Base-by-base conservation (phyloP, 2,888 invertebrate species). In the Agrotis segetum region DNA sequence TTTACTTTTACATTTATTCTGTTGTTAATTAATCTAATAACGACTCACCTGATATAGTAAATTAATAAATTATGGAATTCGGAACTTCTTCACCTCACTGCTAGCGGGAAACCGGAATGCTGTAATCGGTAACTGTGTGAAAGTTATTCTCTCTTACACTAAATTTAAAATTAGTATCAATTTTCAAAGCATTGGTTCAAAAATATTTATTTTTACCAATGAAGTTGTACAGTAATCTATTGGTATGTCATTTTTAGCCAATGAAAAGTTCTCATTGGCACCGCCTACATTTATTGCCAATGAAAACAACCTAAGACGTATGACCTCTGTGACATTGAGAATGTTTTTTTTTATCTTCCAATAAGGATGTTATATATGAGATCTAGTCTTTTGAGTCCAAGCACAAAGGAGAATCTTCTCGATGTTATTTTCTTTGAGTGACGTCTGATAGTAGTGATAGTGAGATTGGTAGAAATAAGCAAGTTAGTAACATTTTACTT, bases 281-380 rank as follows among this genome's bases (percentile, higher is more conserved):
- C 2, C 0, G 3, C 0, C 1, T 0, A 0, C 24, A 0, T 14
- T 21, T 40, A 11, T n/a, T 9, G 13, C 1, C 55, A 66, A 21
- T 47, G 79, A 64, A 60, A 85, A 84, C 84, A 29, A n/a, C 60
- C 50, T 17, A 14, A 19, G 47, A 44, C 29, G 24, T 58, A 44
- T 85, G 84, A 84, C 84, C 84, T 79, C 69, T 81, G 60, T 84
- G 84, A 84, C 84, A 84, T 84, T 84, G 84, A 77, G 59, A 47
- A 58, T 19, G 13, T 24, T 58, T 66, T 71, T 58, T 71, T 58
- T 67, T 44, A 46, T 3, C 3, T 17, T 24, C 1, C 16, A 3
- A 0, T 21, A 44, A 6, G 24, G 14, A 52, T 21, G 0, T 11
- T 2, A 9, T 9, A 3, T 6, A 13, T 58, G 49, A 21, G 46